These are phyloP conservation scores for Caenorhabditis zanzibari DNA, from an alignment of 2,888 invertebrate species.

Conservation along the genomic window DNA sequence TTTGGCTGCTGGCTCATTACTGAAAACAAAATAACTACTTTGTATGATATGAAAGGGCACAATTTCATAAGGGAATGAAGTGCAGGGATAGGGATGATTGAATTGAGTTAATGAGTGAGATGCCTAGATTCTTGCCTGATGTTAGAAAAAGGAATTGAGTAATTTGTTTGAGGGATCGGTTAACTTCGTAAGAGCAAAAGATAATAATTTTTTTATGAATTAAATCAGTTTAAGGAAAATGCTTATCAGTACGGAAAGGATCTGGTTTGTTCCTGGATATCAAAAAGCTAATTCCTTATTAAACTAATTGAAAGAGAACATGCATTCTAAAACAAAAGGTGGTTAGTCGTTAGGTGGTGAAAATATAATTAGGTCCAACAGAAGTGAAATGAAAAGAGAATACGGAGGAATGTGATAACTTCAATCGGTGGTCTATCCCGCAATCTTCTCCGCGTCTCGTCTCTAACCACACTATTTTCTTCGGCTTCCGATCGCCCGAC, in stretches of 20 bases:
- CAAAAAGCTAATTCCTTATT: conserved; percentile 11
- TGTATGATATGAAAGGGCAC: not conserved
- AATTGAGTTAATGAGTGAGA: too few relatives aligned
- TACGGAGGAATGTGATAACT: conserved; percentile 57
- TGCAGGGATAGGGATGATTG: not conserved
- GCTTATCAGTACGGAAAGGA: not conserved
- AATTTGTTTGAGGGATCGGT: too few relatives aligned
- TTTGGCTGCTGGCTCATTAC: conserved; percentile 62
- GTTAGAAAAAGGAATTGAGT: too few relatives aligned
- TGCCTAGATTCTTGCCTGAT: too few relatives aligned
- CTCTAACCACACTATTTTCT: conserved; percentile 13
- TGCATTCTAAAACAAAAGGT: not conserved
- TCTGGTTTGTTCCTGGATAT: not conserved
- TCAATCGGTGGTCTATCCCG: conserved; percentile 43
- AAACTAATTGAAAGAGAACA: conserved; percentile 6
- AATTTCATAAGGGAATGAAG: not conserved
- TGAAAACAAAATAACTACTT: conserved; percentile 10
- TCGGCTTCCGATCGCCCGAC: conserved; percentile 34
- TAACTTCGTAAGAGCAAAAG: too few relatives aligned
- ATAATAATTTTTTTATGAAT: too few relatives aligned
- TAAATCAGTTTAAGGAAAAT: too few relatives aligned
- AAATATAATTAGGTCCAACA: conserved; percentile 55
- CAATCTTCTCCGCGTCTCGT: conserved; percentile 35
- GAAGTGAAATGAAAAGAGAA: conserved; percentile 41
- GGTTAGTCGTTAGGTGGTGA: conserved; percentile 20